These are phyloP conservation scores for Coenonympha glycerion DNA, from an alignment of 2,888 invertebrate genomes.

Conservation along the genomic window DNA sequence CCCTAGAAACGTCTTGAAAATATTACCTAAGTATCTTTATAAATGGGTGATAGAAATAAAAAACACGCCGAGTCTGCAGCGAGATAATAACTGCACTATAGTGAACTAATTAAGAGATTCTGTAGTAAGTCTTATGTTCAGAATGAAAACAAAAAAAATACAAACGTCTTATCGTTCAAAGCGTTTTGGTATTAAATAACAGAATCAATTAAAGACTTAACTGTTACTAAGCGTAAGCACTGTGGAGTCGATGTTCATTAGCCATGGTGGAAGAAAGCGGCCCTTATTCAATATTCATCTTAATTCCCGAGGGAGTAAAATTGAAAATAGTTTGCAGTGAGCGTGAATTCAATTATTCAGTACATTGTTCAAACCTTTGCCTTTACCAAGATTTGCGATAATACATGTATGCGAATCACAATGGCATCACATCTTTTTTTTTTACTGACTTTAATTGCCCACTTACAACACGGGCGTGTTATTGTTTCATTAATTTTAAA, in stretches of 20 bases:
- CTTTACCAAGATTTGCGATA: conserved; percentile 42
- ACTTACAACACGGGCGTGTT: conserved; percentile 33
- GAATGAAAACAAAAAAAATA: background rate
- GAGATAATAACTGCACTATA: background rate
- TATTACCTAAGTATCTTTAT: no score
- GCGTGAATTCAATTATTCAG: conserved; percentile 34
- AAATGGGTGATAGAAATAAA: no score
- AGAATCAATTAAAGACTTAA: conserved; percentile 11
- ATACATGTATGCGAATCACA: conserved; percentile 46
- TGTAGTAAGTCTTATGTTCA: background rate
- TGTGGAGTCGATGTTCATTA: conserved; percentile 10
- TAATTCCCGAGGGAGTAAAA: background rate
- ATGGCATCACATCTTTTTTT: conserved; percentile 36
- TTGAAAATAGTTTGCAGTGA: conserved; percentile 34
- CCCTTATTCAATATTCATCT: background rate
- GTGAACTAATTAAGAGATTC: background rate
- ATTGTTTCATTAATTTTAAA: conserved; percentile 37
- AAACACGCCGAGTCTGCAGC: no score
- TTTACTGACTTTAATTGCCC: conserved; percentile 41
- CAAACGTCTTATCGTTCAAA: background rate
- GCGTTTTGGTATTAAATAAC: conserved; percentile 3
- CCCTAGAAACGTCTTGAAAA: no score
- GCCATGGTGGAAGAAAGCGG: conserved; percentile 5
- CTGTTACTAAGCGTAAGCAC: conserved; percentile 9
- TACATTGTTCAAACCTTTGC: conserved; percentile 19